Evolutionary conservation across 2,113 vertebrate genomes (phyloP), one percentile per base, ranked within the genome.

Genomic region (Cepphus grylle): DNA sequence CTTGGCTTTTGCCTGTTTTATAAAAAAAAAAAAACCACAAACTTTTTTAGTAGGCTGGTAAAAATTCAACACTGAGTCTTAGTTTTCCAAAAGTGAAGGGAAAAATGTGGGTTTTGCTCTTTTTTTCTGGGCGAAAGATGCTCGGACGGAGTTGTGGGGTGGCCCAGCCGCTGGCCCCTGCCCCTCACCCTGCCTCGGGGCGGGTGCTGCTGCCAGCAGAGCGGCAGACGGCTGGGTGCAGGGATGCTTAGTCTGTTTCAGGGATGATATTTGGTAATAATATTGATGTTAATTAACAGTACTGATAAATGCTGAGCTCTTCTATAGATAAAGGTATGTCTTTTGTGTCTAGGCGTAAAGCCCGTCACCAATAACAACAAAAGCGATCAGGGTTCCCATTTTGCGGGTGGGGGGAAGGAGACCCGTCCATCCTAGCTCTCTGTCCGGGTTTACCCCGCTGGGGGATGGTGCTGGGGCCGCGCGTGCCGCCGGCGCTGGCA

Each of bases 1-100:
- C 19, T 76, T 72, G 84, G 95, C 69, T 63, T 59, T 95, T 40
- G 63, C 47, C 66, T 94, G 88, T 89, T 98, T 96, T 90, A 87
- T 89, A 29, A 95, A 97, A 94, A 72, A 29, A 95, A 97, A 40
- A 94, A 67, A 91, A 71, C 49, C 83, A 91, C 17, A 29, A 55
- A 66, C 63, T 45, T 87, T 81, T 79, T 79, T 53, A 72, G 45
- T 66, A 87, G 93, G 42, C 94, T 96, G 42, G 65, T 66, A 72
- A 63, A 78, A 94, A 92, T 69, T 73, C 45, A 73, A 36, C 38
- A 42, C 19, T 6, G 43, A 73, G 62, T 32, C 59, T 84, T 22
- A 12, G 20, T 85, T 92, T 93, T 89, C 55, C 63, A 69, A 61
- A 90, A 70, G 43, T 43, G 43, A 62, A 90, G 88, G 50, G 45